Evolutionary conservation across 2,113 vertebrate genomes (phyloP).

Genomic region (Perccottus glenii): DNA sequence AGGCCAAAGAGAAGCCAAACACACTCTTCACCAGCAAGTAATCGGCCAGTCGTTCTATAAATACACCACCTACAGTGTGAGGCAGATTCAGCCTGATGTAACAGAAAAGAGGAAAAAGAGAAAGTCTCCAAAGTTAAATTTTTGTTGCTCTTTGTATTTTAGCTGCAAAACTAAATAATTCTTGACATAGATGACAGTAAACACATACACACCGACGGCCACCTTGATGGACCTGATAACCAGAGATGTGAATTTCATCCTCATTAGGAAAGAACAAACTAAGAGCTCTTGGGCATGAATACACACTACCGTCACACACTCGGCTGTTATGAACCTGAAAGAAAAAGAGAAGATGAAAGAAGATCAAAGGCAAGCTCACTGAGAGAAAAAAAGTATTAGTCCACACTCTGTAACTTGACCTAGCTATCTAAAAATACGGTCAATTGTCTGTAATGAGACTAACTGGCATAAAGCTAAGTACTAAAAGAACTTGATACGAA

Average conservation of each 20-base stretch:
- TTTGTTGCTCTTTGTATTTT: too few species aligned
- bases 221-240: constrained; percentile 90
- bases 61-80: constrained; percentile 88
- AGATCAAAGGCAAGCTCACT: constrained; percentile 17
- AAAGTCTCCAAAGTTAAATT: neutral
- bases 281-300: constrained; percentile 89
- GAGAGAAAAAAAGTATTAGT: constrained; percentile 14
- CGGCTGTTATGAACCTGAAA: constrained; percentile 93
- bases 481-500: constrained; percentile 1
- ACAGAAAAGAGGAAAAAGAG: constrained; percentile 20
- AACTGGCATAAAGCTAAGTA: neutral
- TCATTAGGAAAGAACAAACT: constrained; percentile 94
- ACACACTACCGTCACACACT: constrained; percentile 86
- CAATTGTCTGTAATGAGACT: constrained; percentile 17
- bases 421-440: constrained; percentile 5
- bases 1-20: constrained; percentile 97
- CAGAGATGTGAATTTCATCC: constrained; percentile 92
- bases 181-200: neutral
- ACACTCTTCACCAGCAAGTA: constrained; percentile 97
- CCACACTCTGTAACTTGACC: constrained; percentile 19
- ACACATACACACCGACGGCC: constrained; percentile 82
- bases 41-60: constrained; percentile 93
- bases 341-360: constrained; percentile 6
- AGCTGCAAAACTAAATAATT: too few species aligned
- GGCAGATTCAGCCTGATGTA: constrained; percentile 85